Evolutionary conservation across 30 jellyfish, hydroid and myxozoan species (phyloP).

Genomic region (Hydractinia symbiolongicarpus): DNA sequence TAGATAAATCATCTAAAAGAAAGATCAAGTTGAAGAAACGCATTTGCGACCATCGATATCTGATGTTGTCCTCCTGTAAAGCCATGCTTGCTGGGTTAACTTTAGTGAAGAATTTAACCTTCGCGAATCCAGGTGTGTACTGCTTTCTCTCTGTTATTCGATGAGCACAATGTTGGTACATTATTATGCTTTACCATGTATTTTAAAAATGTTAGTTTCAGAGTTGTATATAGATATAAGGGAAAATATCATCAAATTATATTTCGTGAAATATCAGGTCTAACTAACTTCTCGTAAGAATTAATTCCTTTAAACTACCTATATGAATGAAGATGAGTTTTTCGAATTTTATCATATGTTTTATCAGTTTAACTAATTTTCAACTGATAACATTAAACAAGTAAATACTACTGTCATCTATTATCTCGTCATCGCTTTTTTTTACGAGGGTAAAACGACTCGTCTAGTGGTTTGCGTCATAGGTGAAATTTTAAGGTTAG

Average conservation of each 20-base stretch:
- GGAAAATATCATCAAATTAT: too few relatives aligned
- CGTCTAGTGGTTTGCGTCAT: too few relatives aligned
- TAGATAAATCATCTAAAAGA: slow-evolving; percentile 11
- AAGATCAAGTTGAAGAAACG: slow-evolving; percentile 24
- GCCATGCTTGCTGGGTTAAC: slow-evolving; percentile 31
- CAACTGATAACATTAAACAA: background rate
- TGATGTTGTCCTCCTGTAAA: slow-evolving; percentile 8
- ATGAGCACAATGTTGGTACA: too few relatives aligned
- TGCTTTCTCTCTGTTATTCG: background rate
- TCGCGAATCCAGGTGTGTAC: background rate
- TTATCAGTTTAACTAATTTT: too few relatives aligned
- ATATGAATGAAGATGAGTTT: too few relatives aligned
- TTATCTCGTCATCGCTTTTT: background rate
- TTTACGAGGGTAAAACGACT: background rate
- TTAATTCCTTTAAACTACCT: too few relatives aligned
- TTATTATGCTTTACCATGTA: background rate
- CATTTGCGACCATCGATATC: slow-evolving; percentile 27
- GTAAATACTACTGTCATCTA: background rate
- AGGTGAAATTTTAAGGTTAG: too few relatives aligned
- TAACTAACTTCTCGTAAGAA: too few relatives aligned
- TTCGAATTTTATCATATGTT: too few relatives aligned
- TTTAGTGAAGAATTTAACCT: slow-evolving; percentile 3
- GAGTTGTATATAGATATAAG: too few relatives aligned
- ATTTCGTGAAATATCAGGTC: too few relatives aligned
- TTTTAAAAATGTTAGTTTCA: background rate